Evolutionary conservation across 2,888 invertebrate genomes (phyloP), one percentile per base, ranked within the genome.

Genomic region (Leucoma salicis): DNA sequence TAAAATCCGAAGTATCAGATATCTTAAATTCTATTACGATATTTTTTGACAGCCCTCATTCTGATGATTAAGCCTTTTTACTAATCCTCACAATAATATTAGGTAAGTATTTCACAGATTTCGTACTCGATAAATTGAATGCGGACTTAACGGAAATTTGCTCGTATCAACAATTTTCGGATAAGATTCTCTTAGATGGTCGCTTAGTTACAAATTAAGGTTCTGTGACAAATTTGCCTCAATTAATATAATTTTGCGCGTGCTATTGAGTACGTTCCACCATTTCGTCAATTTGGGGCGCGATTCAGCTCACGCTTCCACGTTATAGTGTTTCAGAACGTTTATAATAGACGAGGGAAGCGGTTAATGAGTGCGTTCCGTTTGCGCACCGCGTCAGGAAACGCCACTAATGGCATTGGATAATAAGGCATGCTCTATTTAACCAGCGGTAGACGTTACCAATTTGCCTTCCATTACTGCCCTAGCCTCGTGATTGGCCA

Each of bases 341-440:
- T 41, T 58, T 40, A 43, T 35, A 43, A 43, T 31, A 44, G 46
- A 29, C 28, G 39, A 29, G 35, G 64, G 63, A 57, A 63, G 56
- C 62, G 54, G 60, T 59, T 74, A 71, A 72, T 71, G 72, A 73
- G 66, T 46, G 62, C 56, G 66, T 65, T 63, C 64, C 63, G 61
- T 53, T 56, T 45, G 53, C 59, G 49, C 56, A 38, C 48, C 36
- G 42, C 47, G 49, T 45, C 49, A 50, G 70, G 66, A 70, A 66
- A 56, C 62, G 53, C 46, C 63, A 57, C 66, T 74, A 74, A 72
- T 72, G 71, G 67, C 57, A 34, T 47, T 47, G 57, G 60, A 64
- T 70, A 72, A 71, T 70, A 72, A 69, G 68, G 61, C 63, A 55
- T 55, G 51, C 59, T 61, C 56, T 53, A 56, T 57, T 59, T 55